These are phyloP conservation scores for Hemicentrotus pulcherrimus DNA, from an alignment of 35 echinoderm and acorn worm genomes.

Conservation along the genomic window DNA sequence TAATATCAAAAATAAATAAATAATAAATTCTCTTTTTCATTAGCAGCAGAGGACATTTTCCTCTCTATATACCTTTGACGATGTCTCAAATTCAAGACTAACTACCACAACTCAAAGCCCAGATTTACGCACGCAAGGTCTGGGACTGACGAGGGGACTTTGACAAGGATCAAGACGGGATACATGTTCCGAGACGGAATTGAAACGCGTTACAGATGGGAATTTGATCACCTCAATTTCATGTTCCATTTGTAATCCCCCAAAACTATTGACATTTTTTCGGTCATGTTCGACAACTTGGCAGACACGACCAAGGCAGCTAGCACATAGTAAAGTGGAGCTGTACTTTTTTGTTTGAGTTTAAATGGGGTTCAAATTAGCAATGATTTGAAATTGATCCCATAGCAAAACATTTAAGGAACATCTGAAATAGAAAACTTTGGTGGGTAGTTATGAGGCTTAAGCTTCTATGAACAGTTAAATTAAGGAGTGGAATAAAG, in stretches of 20 bases:
- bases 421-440: too few species aligned
- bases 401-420: background rate
- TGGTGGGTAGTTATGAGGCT: too few species aligned
- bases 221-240: constrained; percentile 13
- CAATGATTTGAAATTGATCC: background rate
- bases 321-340: background rate
- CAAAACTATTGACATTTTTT: background rate
- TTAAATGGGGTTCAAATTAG: background rate
- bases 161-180: background rate
- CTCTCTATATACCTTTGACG: too few species aligned
- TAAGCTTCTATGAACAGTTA: too few species aligned
- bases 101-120: background rate
- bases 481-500: too few species aligned
- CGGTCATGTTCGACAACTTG: background rate
- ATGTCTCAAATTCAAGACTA: background rate
- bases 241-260: constrained; percentile 11
- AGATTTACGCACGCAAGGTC: constrained; percentile 9
- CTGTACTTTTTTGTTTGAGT: background rate
- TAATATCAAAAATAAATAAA: too few species aligned
- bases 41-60: background rate
- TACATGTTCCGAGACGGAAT: background rate
- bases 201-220: background rate
- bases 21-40: too few species aligned
- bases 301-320: background rate
- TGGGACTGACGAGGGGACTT: background rate